Percentiles rank a stretch among this genome's conserved stretches.
phyloP scores from a whole-genome alignment of 2,888 invertebrate genomes.

The Eilema griseolum region DNA sequence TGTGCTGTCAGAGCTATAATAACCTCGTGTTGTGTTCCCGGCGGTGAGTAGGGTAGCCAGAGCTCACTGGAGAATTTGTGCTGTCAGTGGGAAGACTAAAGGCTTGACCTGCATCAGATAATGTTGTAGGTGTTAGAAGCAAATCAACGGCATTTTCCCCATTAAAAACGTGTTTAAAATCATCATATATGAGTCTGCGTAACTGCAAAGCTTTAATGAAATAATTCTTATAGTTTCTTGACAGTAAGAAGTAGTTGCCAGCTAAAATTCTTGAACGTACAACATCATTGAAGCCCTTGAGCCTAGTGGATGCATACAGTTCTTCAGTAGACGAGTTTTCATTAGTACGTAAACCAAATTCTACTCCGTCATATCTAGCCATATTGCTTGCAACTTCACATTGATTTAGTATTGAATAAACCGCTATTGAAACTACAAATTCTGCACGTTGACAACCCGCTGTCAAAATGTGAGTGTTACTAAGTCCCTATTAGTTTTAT shows the following conservation, averaged over 20 bases:
- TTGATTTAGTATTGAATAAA: slow-evolving; percentile 96
- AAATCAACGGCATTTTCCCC: slow-evolving; percentile 92
- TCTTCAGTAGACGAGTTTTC: slow-evolving; percentile 92
- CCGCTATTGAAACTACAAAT: slow-evolving; percentile 95
- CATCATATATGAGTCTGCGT: slow-evolving; percentile 94
- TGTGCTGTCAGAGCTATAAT: no score
- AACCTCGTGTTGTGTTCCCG: no score
- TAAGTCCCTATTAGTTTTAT: neutral
- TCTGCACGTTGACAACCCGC: no score
- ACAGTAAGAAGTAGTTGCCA: slow-evolving; percentile 97
- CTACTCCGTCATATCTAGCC: slow-evolving; percentile 98
- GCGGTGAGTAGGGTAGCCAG: no score
- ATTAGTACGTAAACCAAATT: slow-evolving; percentile 93
- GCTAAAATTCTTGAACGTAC: slow-evolving; percentile 97
- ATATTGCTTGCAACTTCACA: slow-evolving; percentile 99
- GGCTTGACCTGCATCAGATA: slow-evolving; percentile 95
- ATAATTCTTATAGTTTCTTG: slow-evolving; percentile 96
- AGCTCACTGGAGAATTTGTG: no score
- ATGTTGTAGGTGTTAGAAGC: slow-evolving; percentile 96
- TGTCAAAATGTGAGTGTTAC: no score
- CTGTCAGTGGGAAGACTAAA: no score
- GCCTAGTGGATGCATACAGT: slow-evolving; percentile 93
- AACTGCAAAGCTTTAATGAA: slow-evolving; percentile 96
- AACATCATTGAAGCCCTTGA: slow-evolving; percentile 95
- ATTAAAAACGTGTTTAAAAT: slow-evolving; percentile 93